Evolutionary conservation across 1,140 invertebrate species (phyloP).

Genomic region (Hyphantria cunea): DNA sequence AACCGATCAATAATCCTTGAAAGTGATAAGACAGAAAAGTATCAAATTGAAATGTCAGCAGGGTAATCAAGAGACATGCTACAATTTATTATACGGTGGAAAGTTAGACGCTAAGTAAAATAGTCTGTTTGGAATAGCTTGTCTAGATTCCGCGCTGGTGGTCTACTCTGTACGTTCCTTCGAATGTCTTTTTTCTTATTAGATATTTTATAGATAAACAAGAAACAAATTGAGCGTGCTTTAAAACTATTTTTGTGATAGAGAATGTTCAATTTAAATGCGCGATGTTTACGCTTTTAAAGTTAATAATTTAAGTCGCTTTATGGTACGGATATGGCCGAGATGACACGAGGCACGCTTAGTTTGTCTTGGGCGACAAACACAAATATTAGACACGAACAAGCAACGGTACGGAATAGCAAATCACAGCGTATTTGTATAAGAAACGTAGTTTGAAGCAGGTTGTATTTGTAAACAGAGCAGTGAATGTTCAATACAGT

Average conservation of each 20-base stretch:
- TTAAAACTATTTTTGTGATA: neutral
- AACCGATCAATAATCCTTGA: conserved; percentile 64
- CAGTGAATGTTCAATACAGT: conserved; percentile 65
- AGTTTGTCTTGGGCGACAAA: conserved; percentile 67
- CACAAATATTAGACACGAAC: conserved; percentile 70
- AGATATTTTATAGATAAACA: conserved; percentile 9
- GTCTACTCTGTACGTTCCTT: conserved; percentile 19
- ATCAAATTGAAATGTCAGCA: conserved; percentile 63
- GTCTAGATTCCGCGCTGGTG: conserved; percentile 38
- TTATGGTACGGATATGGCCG: conserved; percentile 26
- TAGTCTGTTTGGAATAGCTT: conserved; percentile 31
- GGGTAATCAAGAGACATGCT: conserved; percentile 45
- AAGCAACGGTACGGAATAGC: conserved; percentile 67
- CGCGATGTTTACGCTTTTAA: conserved; percentile 15
- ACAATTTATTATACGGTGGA: conserved; percentile 44
- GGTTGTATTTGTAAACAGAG: conserved; percentile 61
- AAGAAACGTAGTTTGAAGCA: conserved; percentile 62
- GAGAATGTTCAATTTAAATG: conserved; percentile 11
- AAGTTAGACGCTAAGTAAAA: conserved; percentile 27
- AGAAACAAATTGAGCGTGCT: conserved; percentile 1
- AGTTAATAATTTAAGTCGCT: conserved; percentile 23
- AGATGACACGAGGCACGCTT: conserved; percentile 41
- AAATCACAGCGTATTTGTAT: conserved; percentile 66
- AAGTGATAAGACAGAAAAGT: conserved; percentile 55
- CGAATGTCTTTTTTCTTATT: neutral